phyloP scores from a whole-genome alignment of 30 jellyfish, hydroid and myxozoan species.

The Turritopsis rubra region DNA sequence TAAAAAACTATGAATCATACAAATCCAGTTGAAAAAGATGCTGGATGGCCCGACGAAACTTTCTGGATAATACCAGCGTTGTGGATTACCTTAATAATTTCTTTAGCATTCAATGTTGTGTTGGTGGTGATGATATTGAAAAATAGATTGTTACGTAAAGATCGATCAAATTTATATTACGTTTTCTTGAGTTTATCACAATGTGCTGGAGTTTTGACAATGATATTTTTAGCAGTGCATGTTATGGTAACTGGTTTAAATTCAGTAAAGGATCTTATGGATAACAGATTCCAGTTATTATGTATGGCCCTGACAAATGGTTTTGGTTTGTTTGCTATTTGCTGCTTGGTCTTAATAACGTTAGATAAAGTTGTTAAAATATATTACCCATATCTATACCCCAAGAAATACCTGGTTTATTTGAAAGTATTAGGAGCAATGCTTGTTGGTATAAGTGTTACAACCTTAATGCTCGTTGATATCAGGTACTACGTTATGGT shows the following conservation, averaged over 20 bases:
- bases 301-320: not conserved
- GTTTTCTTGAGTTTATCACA: not conserved
- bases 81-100: not conserved
- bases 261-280: not conserved
- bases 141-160: not conserved
- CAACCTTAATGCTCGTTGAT: not conserved
- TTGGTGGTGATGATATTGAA: not conserved
- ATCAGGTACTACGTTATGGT: not conserved
- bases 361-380: not conserved
- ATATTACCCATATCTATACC: not conserved
- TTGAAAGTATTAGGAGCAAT: not conserved
- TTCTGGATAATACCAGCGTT: not conserved
- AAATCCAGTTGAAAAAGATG: too few species aligned
- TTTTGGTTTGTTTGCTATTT: not conserved
- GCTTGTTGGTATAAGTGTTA: not conserved
- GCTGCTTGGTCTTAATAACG: not conserved
- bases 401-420: not conserved
- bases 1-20: not conserved
- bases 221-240: not conserved
- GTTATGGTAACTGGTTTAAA: not conserved
- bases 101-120: not conserved
- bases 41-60: not conserved
- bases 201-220: not conserved
- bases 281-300: not conserved
- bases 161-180: not conserved